These are phyloP conservation scores for Cherax destructor DNA, from an alignment of 1,140 invertebrate genomes.

Conservation along the genomic window DNA sequence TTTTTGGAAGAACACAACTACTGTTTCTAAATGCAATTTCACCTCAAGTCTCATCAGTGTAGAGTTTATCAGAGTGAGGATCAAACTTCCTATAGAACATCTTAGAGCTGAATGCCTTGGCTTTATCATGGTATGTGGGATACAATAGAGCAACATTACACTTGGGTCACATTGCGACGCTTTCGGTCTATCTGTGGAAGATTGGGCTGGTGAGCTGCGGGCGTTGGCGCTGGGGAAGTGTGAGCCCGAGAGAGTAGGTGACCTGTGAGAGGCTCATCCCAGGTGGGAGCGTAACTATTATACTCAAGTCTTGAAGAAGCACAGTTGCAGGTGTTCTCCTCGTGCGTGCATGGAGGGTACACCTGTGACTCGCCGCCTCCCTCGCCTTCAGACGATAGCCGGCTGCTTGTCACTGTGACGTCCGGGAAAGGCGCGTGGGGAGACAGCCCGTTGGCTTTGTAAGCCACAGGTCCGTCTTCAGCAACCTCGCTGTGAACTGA, in stretches of 20 bases:
- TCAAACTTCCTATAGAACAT: too few relatives aligned
- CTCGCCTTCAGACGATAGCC: conserved; percentile 1
- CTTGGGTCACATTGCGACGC: conserved; percentile 69
- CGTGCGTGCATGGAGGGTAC: conserved; percentile 43
- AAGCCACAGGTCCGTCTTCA: conserved; percentile 30
- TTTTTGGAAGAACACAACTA: background rate
- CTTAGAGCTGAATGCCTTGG: too few relatives aligned
- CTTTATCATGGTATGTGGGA: background rate
- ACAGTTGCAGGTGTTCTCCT: conserved; percentile 43
- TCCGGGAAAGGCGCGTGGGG: conserved; percentile 67
- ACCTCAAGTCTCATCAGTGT: background rate
- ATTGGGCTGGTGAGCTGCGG: conserved; percentile 41
- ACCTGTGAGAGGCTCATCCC: conserved; percentile 70
- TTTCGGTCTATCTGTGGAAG: conserved; percentile 61
- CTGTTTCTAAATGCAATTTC: background rate
- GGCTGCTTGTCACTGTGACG: conserved; percentile 69
- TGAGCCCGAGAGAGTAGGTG: conserved; percentile 60
- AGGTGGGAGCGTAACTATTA: conserved; percentile 51
- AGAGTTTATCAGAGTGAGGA: background rate
- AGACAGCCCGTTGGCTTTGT: conserved; percentile 73
- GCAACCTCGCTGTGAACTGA: conserved; percentile 47
- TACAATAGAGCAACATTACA: conserved; percentile 12
- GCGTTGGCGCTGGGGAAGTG: conserved; percentile 20
- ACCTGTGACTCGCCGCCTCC: conserved; percentile 21
- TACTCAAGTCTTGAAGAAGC: conserved; percentile 57